Evolutionary conservation across 2,797 vertebrate genomes (phyloP), one percentile per base, ranked within the genome.

Genomic region (Peromyscus nudipes): DNA sequence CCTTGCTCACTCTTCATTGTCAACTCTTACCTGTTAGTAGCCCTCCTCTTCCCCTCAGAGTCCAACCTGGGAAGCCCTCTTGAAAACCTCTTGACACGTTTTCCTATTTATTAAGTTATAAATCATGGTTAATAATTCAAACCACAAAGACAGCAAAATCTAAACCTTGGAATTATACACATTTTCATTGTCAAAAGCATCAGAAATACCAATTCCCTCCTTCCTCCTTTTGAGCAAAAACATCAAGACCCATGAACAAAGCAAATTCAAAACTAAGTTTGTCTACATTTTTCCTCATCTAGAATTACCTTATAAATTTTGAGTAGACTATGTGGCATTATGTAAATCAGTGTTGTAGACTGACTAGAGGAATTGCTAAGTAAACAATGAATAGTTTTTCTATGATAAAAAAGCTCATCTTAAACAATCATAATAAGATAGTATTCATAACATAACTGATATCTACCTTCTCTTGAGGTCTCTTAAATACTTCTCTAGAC

Each of bases 21-120:
- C 40, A 43, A 11, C 6, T 14, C 7, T 60, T 60, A 11, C 16
- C 16, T 55, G 6, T 25, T n/a, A 40, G 13, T 31, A 46, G n/a
- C 65, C 8, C 16, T 17, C 12, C 46, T 25, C 14, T 77, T 60
- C 14, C 49, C 17, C 17, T 75, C 13, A 12, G 17, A 29, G 7
- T 9, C 17, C 60, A 31, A 34, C 31, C 21, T 9, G 2, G 25
- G 19, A 16, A 71, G 6, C 40, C 17, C 52, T 40, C 5, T 31
- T 60, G 13, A 27, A 64, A 81, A 34, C 2, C 14, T 93, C 65
- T 79, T 75, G 91, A 76, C 73, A 85, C 65, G 27, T 86, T 93
- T 94, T 96, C 37, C 14, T 80, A 94, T 84, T 96, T 83, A 97
- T 89, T 96, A 92, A 96, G 29, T 71, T 79, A 96, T 94, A 92